Percentiles rank a stretch among this genome's conserved stretches.
Conservation (phyloP, 2,797 vertebrate species). For the Lophotriccus pileatus region DNA sequence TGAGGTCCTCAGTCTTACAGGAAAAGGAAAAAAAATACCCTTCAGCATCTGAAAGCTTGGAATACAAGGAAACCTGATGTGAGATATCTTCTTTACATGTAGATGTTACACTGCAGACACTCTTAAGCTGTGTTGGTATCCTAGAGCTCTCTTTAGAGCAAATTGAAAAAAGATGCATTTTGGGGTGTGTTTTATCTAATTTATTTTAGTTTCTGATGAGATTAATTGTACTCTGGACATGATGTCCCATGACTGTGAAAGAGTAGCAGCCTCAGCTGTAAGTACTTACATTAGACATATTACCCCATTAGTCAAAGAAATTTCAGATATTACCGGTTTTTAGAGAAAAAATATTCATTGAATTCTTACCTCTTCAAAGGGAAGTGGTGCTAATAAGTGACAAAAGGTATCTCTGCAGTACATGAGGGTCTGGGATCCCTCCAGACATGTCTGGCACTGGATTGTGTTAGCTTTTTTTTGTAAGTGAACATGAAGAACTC, state of each 20-base stretch:
- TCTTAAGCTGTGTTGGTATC: not conserved
- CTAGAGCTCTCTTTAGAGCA: not conserved
- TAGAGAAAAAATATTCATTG: not conserved
- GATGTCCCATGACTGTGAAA: not conserved
- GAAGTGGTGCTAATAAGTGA: not conserved
- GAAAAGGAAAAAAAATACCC: not conserved
- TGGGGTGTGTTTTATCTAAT: not conserved
- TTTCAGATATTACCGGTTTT: not conserved
- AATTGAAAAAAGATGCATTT: not conserved
- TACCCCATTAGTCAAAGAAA: not conserved
- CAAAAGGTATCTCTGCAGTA: not conserved
- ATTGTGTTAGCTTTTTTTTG: not conserved
- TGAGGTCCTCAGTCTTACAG: not conserved
- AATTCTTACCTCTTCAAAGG: not conserved
- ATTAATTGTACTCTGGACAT: not conserved
- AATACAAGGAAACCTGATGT: not conserved
- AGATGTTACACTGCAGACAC: not conserved
- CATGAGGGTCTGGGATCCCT: not conserved
- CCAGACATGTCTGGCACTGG: accelerated
- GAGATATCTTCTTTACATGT: not conserved
- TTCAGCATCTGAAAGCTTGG: not conserved
- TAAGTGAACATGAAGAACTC: not conserved
- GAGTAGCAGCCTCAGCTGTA: not conserved
- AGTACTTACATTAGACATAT: not conserved
- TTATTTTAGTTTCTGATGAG: not conserved